These are phyloP conservation scores for Micromys minutus DNA, from an alignment of 2,113 vertebrate genomes.

Conservation along the genomic window DNA sequence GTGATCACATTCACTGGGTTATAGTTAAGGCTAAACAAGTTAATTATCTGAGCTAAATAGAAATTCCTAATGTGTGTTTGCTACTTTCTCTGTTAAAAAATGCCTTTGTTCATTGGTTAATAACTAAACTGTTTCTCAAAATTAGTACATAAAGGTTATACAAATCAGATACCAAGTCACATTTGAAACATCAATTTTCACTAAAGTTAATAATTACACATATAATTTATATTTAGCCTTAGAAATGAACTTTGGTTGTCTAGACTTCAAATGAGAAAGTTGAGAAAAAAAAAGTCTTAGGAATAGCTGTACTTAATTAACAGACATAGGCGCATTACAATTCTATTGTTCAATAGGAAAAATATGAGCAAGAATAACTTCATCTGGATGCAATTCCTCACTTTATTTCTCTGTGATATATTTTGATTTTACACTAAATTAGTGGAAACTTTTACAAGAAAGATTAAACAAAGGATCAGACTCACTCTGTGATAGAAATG, in stretches of 20 bases:
- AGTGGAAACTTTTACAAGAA: slow-evolving; percentile 41
- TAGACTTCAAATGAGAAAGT: not conserved
- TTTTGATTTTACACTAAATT: slow-evolving; percentile 11
- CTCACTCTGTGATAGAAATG: not conserved
- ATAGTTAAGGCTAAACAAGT: not conserved
- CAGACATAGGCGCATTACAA: not conserved
- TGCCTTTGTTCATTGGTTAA: slow-evolving; percentile 23
- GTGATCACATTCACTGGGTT: not conserved
- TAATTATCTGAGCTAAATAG: not conserved
- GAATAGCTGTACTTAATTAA: slow-evolving; percentile 31
- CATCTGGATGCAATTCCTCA: not conserved
- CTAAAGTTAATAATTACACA: not conserved
- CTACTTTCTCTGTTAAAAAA: not conserved
- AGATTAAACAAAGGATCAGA: slow-evolving; percentile 23
- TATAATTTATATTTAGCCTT: not conserved
- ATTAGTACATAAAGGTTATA: not conserved
- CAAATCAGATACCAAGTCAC: slow-evolving; percentile 22
- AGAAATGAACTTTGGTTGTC: slow-evolving; percentile 15
- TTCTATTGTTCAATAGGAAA: not conserved
- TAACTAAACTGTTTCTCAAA: not conserved
- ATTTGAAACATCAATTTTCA: slow-evolving; percentile 25
- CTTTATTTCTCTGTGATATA: not conserved
- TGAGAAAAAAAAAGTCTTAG: not conserved
- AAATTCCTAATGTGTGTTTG: not conserved
- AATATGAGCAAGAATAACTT: slow-evolving; percentile 4